A percentile compares a stretch with the other conserved stretches of the same genome.
Conservation (phyloP, 2,113 vertebrate genomes). For the Lepisosteus osseus region DNA sequence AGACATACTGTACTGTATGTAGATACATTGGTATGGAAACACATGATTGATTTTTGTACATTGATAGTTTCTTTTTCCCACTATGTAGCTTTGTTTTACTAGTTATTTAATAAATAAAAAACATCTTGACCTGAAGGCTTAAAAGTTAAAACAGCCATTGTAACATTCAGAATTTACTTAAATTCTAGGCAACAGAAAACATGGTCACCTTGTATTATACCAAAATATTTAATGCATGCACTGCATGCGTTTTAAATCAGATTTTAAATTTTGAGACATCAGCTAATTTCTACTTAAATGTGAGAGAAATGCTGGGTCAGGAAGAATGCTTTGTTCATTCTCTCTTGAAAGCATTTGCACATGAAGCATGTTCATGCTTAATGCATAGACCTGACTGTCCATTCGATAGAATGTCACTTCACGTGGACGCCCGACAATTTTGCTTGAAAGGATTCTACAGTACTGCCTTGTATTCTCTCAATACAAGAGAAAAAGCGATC, state of each 20-base stretch:
- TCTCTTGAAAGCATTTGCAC: too few species aligned
- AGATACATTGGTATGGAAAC: too few species aligned
- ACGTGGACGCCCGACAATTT: conserved; percentile 1
- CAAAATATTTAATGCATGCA: background rate
- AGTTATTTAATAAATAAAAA: too few species aligned
- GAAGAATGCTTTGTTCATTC: background rate
- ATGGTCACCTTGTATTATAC: conserved; percentile 1
- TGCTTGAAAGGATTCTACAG: background rate
- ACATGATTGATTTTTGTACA: too few species aligned
- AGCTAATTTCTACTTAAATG: background rate
- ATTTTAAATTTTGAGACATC: background rate
- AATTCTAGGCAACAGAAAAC: background rate
- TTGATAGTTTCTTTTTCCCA: too few species aligned
- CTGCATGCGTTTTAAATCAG: background rate
- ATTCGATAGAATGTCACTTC: background rate
- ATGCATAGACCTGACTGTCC: background rate
- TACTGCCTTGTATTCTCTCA: background rate
- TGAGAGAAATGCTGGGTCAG: background rate
- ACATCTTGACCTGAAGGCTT: too few species aligned
- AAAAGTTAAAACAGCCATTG: too few species aligned
- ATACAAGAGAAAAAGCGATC: conserved; percentile 3
- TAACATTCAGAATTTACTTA: too few species aligned
- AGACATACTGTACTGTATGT: too few species aligned
- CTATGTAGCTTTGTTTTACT: too few species aligned
- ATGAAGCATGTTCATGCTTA: background rate